Evolutionary conservation across 2,113 vertebrate species (phyloP), one percentile per base, ranked within the genome.

Genomic region (Podocnemis expansa): DNA sequence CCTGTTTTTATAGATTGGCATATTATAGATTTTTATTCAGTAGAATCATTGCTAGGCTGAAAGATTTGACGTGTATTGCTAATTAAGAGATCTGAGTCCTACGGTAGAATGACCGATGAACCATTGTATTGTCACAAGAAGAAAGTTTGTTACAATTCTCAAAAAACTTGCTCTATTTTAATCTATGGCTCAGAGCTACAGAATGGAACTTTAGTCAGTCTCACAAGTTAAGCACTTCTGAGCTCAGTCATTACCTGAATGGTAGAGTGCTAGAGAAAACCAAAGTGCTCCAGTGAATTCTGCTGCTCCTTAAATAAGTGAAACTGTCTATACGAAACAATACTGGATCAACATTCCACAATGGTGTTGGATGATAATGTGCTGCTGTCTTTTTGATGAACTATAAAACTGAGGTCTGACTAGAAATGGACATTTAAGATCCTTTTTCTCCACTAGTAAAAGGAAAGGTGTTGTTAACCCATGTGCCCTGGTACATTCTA

Each of bases 381-480:
- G 51, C 24, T 83, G 16, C 47, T 38, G 38, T 8, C 5, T 27
- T 87, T 51, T 87, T 67, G 60, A 67, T n/a, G 12, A 52, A 52
- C 51, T 52, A 52, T 52, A 52, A 52, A 52, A 52, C 51, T 52
- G 17, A 67, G 34, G 60, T 67, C 34, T 67, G 31, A 29, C 56
- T 9, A 58, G 4, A 10, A 58, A 29, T 29, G 25, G 56, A 29
- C 27, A 82, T n/a, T 60, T 91, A 60, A 87, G 84, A 78, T 41
- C n/a, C 81, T 82, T 76, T 47, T 60, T n/a, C 58, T 94, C 85
- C 52, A 87, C 83, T 83, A 89, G 38, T 60, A 87, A 89, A 93
- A 47, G 55, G 85, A 76, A 83, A 85, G 41, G 70, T 95, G 16
- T n/a, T 34, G 87, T 43, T 87, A 76, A 83, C 81, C 85, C 80